Base-by-base conservation (phyloP, 1,140 invertebrate genomes). In the Harlomillsia oculata region DNA sequence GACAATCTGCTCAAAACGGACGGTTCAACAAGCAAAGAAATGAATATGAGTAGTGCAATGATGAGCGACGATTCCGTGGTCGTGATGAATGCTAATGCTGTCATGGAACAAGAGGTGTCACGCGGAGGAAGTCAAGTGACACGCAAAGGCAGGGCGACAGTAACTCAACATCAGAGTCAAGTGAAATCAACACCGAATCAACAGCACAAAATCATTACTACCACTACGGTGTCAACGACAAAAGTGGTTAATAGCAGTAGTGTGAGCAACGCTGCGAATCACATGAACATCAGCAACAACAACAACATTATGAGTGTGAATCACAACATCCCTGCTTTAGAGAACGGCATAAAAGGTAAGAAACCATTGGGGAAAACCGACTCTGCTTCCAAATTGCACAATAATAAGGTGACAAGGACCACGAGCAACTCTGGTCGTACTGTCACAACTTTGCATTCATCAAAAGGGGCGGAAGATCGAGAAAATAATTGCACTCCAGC, bases 1-100 rank as follows among this genome's bases (percentile, higher is more conserved):
- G 51, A 60, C 20, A 58, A 26, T 40, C 51, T 58, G 53, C 30
- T 63, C 9, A 60, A 67, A 50, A 54, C 53, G 56, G 46, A 61
- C n/a, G n/a, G n/a, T n/a, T n/a, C n/a, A n/a, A n/a, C n/a, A n/a
- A n/a, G n/a, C n/a, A n/a, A n/a, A 61, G 36, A 39, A 64, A 57
- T 16, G n/a, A n/a, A 34, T 34, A n/a, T 9, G n/a, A 34, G 8
- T 34, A n/a, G n/a, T n/a, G n/a, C n/a, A 48, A 4, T 48, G 6
- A 8, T 48, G 13, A 52, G 43, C 28, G 37, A 50, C 11, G 41
- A 32, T 14, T 28, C 26, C 18, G 37, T 45, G 3, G 36, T 18
- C 16, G 46, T 48, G 1, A 36, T 60, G 26, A 43, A 25, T 28
- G 43, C 34, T 11, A 20, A 29, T 13, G 25, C 20, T 30, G 40